Base-by-base conservation (phyloP, 2,888 invertebrate genomes). In the Aethes cnicana region DNA sequence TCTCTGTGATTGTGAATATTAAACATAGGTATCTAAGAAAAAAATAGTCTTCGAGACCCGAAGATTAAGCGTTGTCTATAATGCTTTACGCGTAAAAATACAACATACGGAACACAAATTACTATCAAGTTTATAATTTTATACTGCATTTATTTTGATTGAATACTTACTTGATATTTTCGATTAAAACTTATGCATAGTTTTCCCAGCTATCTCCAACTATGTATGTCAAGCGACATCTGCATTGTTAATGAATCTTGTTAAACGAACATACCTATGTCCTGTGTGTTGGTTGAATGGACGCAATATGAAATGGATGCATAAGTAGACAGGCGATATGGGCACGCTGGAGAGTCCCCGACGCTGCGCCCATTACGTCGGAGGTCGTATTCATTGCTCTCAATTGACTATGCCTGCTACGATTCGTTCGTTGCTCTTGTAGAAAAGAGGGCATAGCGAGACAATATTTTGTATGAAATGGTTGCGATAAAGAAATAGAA, bases 341-440 rank as follows among this genome's bases (percentile, higher is more conserved):
- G 33, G 18, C 20, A 32, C 25, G 14, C 37, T 35, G 35, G 35
- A 28, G 47, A 28, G 47, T 52, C 58, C 53, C 50, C 9, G 42
- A 54, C 37, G 55, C 54, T 37, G 42, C 41, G 44, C 50, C 52
- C 42, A 60, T 56, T 57, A 53, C 47, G 23, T 35, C 46, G 44
- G 81, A 84, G 85, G 84, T 83, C 83, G 69, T 72, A 81, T 82
- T 71, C 77, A 84, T 84, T 83, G 81, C 62, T 68, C 68, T 62
- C 84, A 84, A 84, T 84, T 84, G 79, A 71, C 63, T 62, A 64
- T 60, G 62, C 68, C 62, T 67, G 63, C 68, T 70, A 64, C 68
- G 64, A 71, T 69, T 68, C 61, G 63, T 65, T 71, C 68, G 59
- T 65, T 59, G 60, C 63, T 55, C 58, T 63, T 59, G 57, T 33